Conservation (phyloP, 2,888 invertebrate genomes). For the Sinentomon sp. region DNA sequence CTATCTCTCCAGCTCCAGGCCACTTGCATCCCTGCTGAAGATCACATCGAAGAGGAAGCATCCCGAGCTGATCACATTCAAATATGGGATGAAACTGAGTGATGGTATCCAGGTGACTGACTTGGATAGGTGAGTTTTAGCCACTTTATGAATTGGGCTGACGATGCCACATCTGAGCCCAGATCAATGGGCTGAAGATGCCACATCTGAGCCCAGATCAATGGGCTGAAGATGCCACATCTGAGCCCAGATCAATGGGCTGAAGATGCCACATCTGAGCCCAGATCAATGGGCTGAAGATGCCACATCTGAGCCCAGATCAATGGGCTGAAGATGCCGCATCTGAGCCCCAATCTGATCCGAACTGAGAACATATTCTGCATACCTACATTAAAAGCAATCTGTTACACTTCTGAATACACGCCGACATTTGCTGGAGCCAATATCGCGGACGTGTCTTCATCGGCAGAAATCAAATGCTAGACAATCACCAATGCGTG, state of each 20-base stretch:
- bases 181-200: no score
- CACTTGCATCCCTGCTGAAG: conserved; percentile 72
- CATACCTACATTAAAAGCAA: not conserved
- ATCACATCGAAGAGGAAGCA: conserved; percentile 88
- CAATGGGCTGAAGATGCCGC: no score
- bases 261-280: no score
- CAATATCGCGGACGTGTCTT: not conserved
- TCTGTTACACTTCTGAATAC: not conserved
- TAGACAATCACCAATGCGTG: no score
- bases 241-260: no score
- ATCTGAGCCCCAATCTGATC: no score
- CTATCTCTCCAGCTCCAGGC: conserved; percentile 58
- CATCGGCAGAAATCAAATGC: no score
- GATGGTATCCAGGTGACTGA: conserved; percentile 53
- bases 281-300: no score
- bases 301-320: no score
- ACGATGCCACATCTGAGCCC: not conserved
- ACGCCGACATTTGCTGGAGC: conserved; percentile 2
- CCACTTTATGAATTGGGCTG: no score
- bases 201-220: no score
- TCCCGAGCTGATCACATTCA: conserved; percentile 89
- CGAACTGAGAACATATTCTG: not conserved
- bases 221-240: no score
- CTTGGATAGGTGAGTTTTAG: conserved; percentile 33
- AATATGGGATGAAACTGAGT: conserved; percentile 64